Base-by-base conservation (phyloP, 2,113 vertebrate species). In the Podarcis cretensis region DNA sequence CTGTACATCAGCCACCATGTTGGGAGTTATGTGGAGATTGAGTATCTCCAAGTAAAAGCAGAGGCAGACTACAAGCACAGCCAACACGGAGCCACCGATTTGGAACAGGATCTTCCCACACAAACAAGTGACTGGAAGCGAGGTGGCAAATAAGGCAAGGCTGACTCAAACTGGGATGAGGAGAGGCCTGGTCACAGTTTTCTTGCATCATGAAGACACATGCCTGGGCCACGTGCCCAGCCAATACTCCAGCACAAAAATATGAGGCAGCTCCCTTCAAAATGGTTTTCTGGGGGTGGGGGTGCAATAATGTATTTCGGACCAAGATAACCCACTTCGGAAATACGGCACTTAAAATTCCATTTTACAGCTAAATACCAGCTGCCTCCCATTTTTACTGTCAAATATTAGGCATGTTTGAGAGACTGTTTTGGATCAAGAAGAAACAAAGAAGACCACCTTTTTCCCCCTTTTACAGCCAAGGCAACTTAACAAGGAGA, bases 81-180 rank as follows among this genome's bases (percentile, higher is more conserved):
- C 12, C 30, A 32, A 43, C 81, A 83, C 43, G 37, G 74, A 87
- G 86, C 78, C 54, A 87, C 86, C 74, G 14, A 32, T 13, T 95
- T 94, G 89, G 90, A 3, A 93, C 94, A 90, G 90, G 92, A 93
- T 78, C n/a, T 37, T 92, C 90, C 93, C 94, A 94, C 94, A 91
- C 86, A 93, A 1, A 81, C 94, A 87, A 84, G 89, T 91, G 95
- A 91, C 27, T 83, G 95, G 35, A 95, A 89, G 91, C 93, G 91
- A 95, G 90, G 90, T 63, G 94, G 13, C 78, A 3, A 54, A 94
- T 96, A 96, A 95, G 94, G 94, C 94, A 95, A 94, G 89, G 92
- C 94, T 89, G 92, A 95, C 91, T 95, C 92, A 94, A 81, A 95
- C 91, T 87, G 92, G 48, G 79, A 63, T n/a, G 57, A 32, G 92